Base-by-base conservation (phyloP, 2,888 invertebrate species). In the Erannis defoliaria region DNA sequence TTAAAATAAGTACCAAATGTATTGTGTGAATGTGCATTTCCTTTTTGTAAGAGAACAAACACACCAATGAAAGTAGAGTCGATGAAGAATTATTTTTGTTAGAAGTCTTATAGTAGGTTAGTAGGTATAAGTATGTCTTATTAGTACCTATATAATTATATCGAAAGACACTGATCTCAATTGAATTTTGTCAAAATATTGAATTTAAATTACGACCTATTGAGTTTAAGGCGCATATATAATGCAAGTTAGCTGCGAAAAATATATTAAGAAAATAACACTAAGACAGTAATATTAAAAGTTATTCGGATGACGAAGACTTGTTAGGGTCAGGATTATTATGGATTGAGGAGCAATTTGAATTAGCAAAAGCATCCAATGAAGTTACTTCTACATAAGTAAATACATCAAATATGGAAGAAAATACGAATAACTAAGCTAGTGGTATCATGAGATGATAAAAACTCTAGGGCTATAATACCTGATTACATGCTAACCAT, bases 361-460 rank as follows among this genome's bases (percentile, higher is more conserved):
- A 72, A 72, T 73, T 75, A 74, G 76, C 72, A 74, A 72, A 84
- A 81, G 82, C 80, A 80, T 75, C 69, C 68, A 76, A 81, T 76
- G 74, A 80, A 75, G 66, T 67, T 72, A 74, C 76, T 57, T 68
- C 72, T 75, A 77, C 68, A 67, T 38, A 50, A 40, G 50, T 50
- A 50, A 51, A 38, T 68, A 76, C 71, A 73, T 77, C 64, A 74
- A 69, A 72, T 68, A 73, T 70, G 67, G 67, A 75, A 18, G 33
- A 21, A 50, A 21, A 9, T 54, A 60, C 43, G 19, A 70, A 67
- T 73, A 70, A 68, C 74, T 76, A 84, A 80, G 80, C 81, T 80
- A 79, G 77, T 80, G 80, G 65, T 61, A 68, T 69, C 61, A 81
- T 81, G 83, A 79, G 66, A 81, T 84, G 82, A 53, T 55, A 66